These are phyloP conservation scores for Xestia xanthographa DNA, from an alignment of 2,888 invertebrate species.

Conservation along the genomic window DNA sequence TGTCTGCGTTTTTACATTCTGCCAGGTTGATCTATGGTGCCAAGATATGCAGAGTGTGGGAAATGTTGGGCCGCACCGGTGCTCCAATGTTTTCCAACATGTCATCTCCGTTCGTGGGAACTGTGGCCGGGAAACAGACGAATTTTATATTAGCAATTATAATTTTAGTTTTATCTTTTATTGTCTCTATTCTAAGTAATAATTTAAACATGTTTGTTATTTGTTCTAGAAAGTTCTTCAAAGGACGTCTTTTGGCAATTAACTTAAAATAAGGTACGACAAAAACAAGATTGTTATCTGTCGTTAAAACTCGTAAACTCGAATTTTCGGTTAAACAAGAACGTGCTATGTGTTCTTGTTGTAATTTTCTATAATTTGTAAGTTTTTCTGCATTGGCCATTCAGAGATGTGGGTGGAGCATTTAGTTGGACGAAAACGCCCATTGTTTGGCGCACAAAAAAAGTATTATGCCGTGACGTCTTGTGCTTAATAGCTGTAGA, in stretches of 20 bases:
- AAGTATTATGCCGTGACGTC: constrained; percentile 32
- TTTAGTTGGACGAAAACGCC: constrained; percentile 51
- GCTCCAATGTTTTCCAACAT: constrained; percentile 83
- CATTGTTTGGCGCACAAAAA: constrained; percentile 59
- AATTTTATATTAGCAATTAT: constrained; percentile 78
- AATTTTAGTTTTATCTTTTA: constrained; percentile 75
- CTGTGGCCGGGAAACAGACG: constrained; percentile 70
- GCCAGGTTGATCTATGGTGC: constrained; percentile 88
- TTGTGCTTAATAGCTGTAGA: constrained; percentile 1
- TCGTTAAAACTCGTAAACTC: constrained; percentile 19
- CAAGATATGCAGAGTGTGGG: constrained; percentile 90
- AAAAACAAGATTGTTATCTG: constrained; percentile 32
- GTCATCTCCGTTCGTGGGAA: constrained; percentile 88
- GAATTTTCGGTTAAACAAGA: constrained; percentile 11
- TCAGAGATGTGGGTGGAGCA: constrained; percentile 58
- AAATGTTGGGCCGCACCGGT: constrained; percentile 78
- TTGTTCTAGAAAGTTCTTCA: constrained; percentile 62
- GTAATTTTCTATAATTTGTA: constrained; percentile 37
- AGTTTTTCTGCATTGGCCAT: constrained; percentile 46
- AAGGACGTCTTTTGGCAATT: constrained; percentile 27
- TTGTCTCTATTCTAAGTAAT: constrained; percentile 67
- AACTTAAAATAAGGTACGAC: constrained; percentile 2
- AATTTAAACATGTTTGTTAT: constrained; percentile 62
- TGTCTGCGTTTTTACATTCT: constrained; percentile 88
- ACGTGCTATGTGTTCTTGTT: background rate